Conservation (phyloP, 2,113 vertebrate genomes). For the Bufo gargarizans region DNA sequence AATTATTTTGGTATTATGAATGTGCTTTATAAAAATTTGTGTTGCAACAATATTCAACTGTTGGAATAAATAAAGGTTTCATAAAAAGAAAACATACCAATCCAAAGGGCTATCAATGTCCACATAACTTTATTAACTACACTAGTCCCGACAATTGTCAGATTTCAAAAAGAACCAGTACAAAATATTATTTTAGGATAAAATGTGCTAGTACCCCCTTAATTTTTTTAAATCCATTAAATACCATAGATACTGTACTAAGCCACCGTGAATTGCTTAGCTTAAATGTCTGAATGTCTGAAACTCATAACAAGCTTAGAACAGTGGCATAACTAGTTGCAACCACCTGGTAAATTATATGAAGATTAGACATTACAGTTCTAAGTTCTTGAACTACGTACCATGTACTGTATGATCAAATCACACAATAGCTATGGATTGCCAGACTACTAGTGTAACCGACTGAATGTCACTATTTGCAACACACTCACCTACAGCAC, state of each 20-base stretch:
- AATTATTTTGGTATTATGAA: background rate
- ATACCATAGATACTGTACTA: background rate
- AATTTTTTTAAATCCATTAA: background rate
- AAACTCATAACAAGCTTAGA: too few species aligned
- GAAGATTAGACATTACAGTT: too few species aligned
- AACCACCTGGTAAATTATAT: too few species aligned
- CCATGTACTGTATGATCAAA: too few species aligned
- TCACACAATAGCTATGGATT: too few species aligned
- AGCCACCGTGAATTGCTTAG: background rate
- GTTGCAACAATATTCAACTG: background rate
- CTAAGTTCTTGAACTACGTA: too few species aligned
- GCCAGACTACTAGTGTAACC: too few species aligned
- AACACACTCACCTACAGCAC: too few species aligned
- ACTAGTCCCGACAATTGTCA: background rate
- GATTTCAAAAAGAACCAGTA: background rate
- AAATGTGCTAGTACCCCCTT: background rate
- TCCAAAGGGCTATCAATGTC: background rate
- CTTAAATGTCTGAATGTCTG: too few species aligned
- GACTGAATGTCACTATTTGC: too few species aligned
- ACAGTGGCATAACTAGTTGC: too few species aligned
- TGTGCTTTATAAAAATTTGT: background rate
- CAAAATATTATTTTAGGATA: background rate
- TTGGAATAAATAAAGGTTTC: background rate
- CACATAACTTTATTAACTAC: background rate
- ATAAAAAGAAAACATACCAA: background rate